Evolutionary conservation across 2,797 vertebrate genomes (phyloP), one percentile per base, ranked within the genome.

Genomic region (Pipistrellus nathusii): DNA sequence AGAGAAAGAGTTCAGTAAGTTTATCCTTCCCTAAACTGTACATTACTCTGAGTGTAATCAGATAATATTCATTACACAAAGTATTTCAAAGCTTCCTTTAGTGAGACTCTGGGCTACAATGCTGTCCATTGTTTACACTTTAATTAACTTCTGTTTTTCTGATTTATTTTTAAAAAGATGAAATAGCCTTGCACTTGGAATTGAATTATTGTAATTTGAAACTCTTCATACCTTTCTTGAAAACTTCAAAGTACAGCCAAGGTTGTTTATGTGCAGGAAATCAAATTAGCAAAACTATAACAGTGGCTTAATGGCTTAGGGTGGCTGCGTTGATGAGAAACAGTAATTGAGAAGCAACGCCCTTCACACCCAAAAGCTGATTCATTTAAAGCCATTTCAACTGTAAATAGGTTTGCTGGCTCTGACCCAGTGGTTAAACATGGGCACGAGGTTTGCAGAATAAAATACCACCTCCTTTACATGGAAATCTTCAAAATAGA

Each of bases 61-160:
- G 96, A 97, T 98, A 98, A 97, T 97, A 98, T 97, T 94, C 90
- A 98, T 97, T 96, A 95, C 81, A 97, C 95, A 97, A 97, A 97
- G 97, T 96, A 98, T 98, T 97, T 97, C 97, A 97, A 95, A 97
- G 97, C 82, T 95, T 95, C 83, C 88, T 97, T 97, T 95, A 78
- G 85, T 90, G 4, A 96, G 90, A 27, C 90, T 96, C 87, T 94
- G 73, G 66, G 94, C 94, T 96, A 98, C 97, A 98, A 98, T 98
- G 90, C 91, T 90, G 85, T 77, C 97, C 94, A 98, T 98, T 98
- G 98, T 98, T 98, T 98, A 98, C 83, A 95, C 96, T 98, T 98
- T 98, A 98, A 98, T 98, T 98, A 98, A 98, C 95, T 98, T 97
- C 97, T 98, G 96, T 98, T 98, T 97, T 92, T 96, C 94, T 98